Conservation (phyloP, 2,888 invertebrate genomes). For the Coleophora flavipennella region DNA sequence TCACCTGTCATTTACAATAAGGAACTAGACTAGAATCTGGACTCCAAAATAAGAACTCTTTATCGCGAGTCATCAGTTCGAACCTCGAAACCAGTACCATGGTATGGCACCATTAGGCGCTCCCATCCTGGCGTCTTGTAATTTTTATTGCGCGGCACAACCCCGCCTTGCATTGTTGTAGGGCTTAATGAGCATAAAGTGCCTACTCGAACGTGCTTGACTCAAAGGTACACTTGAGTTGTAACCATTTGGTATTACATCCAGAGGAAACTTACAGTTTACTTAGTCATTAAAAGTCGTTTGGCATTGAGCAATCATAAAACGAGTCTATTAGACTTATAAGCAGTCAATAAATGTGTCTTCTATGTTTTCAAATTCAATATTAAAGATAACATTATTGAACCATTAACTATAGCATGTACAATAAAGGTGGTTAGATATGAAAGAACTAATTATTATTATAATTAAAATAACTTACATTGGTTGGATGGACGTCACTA, state of each 20-base stretch:
- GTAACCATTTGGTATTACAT: constrained; percentile 2
- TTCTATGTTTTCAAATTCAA: too few species aligned
- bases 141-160: constrained; percentile 57
- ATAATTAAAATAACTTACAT: constrained; percentile 1
- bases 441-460: too few species aligned
- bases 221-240: constrained; percentile 23
- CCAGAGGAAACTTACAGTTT: too few species aligned
- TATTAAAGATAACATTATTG: too few species aligned
- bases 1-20: too few species aligned
- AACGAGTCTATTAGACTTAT: constrained; percentile 16
- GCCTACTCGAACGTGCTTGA: constrained; percentile 19
- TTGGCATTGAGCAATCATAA: too few species aligned
- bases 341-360: neutral
- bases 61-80: constrained; percentile 36
- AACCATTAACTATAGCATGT: too few species aligned
- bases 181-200: constrained; percentile 45
- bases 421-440: too few species aligned
- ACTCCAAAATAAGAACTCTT: constrained; percentile 13
- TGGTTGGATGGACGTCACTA: constrained; percentile 4
- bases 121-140: constrained; percentile 62
- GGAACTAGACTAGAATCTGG: too few species aligned
- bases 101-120: constrained; percentile 51
- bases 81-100: constrained; percentile 18
- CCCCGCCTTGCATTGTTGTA: constrained; percentile 65
- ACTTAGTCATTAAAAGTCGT: too few species aligned